phyloP scores from a whole-genome alignment of 2,888 invertebrate species.

The Drosophila greeni region DNA sequence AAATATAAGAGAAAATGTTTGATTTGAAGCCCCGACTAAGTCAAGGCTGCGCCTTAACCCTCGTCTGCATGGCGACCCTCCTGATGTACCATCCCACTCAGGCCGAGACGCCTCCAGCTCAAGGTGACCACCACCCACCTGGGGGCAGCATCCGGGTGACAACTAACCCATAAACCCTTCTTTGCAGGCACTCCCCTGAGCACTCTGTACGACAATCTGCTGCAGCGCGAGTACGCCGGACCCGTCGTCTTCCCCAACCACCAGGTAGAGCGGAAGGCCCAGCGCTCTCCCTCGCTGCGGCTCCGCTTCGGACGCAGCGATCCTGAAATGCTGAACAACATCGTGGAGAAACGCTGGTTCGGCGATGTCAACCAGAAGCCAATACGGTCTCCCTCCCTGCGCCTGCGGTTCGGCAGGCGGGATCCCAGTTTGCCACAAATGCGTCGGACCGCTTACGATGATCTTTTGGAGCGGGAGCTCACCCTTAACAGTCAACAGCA shows the following conservation, averaged over 20 bases:
- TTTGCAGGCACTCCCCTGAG: slow-evolving; percentile 66
- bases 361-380: slow-evolving; percentile 84
- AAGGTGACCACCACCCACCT: slow-evolving; percentile 37
- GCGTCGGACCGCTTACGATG: slow-evolving; percentile 67
- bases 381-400: slow-evolving; percentile 86
- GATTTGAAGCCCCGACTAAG: slow-evolving; percentile 48
- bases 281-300: slow-evolving; percentile 87
- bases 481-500: slow-evolving; percentile 56
- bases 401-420: slow-evolving; percentile 87
- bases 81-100: slow-evolving; percentile 46
- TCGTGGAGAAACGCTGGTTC: slow-evolving; percentile 77
- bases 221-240: slow-evolving; percentile 78
- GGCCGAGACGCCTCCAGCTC: slow-evolving; percentile 57
- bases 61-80: slow-evolving; percentile 45
- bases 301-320: slow-evolving; percentile 88
- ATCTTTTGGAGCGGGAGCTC: slow-evolving; percentile 62
- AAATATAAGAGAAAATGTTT: slow-evolving; percentile 47
- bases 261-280: slow-evolving; percentile 86
- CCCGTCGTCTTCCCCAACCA: slow-evolving; percentile 81
- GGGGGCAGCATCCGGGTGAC: slow-evolving; percentile 8
- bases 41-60: slow-evolving; percentile 48
- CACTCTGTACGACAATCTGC: slow-evolving; percentile 76
- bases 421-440: slow-evolving; percentile 82
- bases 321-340: slow-evolving; percentile 79
- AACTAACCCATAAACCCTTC: slow-evolving; percentile 10